phyloP scores from a whole-genome alignment of 2,113 vertebrate genomes.

The Leucosticte australis region DNA sequence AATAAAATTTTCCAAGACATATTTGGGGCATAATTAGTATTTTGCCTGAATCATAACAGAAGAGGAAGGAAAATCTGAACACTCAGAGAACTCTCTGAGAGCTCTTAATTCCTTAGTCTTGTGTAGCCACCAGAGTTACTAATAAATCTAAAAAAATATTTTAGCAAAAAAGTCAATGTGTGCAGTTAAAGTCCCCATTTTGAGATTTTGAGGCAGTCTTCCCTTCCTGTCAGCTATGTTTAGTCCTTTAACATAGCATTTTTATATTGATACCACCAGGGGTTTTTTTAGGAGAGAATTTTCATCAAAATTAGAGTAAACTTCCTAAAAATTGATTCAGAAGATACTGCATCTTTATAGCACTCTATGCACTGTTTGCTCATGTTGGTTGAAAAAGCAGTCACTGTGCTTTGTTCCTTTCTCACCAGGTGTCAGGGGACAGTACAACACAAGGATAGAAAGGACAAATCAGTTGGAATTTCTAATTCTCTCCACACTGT shows the following conservation, averaged over 20 bases:
- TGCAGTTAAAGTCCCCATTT: background rate
- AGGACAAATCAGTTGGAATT: background rate
- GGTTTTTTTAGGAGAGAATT: background rate
- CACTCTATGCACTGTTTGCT: background rate
- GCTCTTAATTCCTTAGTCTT: background rate
- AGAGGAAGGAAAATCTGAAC: background rate
- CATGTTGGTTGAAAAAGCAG: background rate
- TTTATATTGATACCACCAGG: background rate
- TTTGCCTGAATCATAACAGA: background rate
- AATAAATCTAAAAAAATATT: background rate
- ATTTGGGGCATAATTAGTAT: background rate
- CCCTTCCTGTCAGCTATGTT: background rate
- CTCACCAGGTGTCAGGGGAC: fast-evolving
- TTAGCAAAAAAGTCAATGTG: background rate
- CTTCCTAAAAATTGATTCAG: background rate
- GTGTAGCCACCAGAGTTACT: background rate
- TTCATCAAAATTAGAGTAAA: background rate
- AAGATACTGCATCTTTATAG: background rate
- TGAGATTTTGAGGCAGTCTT: background rate
- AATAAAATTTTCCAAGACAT: background rate
- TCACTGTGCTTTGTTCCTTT: background rate
- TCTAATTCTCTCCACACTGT: background rate
- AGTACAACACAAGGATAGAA: background rate
- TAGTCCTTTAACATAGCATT: background rate
- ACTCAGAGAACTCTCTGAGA: background rate